Conservation (phyloP, 2,888 invertebrate genomes). For the Volucella inanis region DNA sequence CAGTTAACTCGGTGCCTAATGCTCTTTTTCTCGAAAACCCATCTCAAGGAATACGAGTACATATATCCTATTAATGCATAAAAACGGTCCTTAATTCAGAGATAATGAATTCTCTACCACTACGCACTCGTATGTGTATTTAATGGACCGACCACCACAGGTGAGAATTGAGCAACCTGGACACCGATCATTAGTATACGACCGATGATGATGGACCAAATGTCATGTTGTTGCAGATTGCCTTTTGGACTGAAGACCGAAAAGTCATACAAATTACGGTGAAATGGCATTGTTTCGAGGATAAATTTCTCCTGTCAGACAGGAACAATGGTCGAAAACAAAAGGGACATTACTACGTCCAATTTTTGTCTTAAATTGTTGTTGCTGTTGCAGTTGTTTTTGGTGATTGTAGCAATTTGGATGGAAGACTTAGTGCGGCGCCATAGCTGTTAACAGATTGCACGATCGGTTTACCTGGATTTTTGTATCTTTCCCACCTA, state of each 20-base stretch:
- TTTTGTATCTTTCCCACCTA: not conserved
- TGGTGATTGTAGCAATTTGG: not conserved
- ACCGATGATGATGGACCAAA: slow-evolving; percentile 28
- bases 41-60: no score
- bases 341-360: slow-evolving; percentile 17
- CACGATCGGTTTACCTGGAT: slow-evolving; percentile 17
- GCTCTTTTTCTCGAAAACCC: no score
- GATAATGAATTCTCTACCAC: slow-evolving; percentile 21
- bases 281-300: slow-evolving; percentile 20
- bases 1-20: not conserved
- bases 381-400: not conserved
- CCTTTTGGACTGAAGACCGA: slow-evolving; percentile 1
- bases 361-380: no score
- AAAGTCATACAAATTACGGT: slow-evolving; percentile 35
- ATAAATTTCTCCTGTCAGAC: slow-evolving; percentile 11
- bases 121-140: not conserved
- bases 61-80: no score
- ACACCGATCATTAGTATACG: slow-evolving; percentile 15
- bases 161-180: slow-evolving; percentile 30
- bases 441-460: slow-evolving; percentile 44
- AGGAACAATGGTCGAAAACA: slow-evolving; percentile 2
- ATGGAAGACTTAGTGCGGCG: not conserved
- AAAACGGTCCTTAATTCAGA: slow-evolving; percentile 2
- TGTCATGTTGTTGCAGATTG: slow-evolving; percentile 38
- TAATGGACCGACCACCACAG: slow-evolving; percentile 35